These are phyloP conservation scores for Ligdia adustata DNA, from an alignment of 2,888 invertebrate species.

Conservation along the genomic window DNA sequence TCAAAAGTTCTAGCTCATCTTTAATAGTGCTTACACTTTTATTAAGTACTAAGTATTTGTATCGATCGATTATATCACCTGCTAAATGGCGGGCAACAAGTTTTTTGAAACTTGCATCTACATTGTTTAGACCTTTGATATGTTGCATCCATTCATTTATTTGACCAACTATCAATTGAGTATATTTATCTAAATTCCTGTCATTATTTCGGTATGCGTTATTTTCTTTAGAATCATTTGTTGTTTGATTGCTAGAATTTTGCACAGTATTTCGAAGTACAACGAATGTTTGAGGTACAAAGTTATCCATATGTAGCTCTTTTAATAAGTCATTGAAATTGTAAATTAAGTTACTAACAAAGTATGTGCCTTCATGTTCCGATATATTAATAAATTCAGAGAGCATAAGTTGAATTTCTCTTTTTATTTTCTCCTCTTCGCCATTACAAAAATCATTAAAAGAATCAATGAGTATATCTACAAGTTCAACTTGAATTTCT, in stretches of 20 bases:
- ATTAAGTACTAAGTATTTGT: constrained; percentile 59
- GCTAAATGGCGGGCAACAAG: constrained; percentile 57
- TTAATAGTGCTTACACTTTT: constrained; percentile 38
- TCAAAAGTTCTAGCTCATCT: constrained; percentile 62
- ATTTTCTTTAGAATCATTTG: constrained; percentile 26
- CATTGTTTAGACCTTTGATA: constrained; percentile 40
- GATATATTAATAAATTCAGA: constrained; percentile 42
- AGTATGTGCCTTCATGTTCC: constrained; percentile 41
- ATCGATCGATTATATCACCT: constrained; percentile 62
- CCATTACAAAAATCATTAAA: constrained; percentile 40
- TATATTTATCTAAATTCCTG: constrained; percentile 42
- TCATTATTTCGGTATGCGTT: constrained; percentile 40
- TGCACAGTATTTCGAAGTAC: constrained; percentile 41
- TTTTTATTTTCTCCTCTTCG: constrained; percentile 38
- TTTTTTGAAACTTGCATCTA: constrained; percentile 43
- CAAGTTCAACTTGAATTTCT: constrained; percentile 52
- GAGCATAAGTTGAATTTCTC: constrained; percentile 46
- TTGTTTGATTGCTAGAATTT: constrained; percentile 16
- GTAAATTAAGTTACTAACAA: constrained; percentile 39
- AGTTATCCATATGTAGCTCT: constrained; percentile 6
- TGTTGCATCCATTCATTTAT: constrained; percentile 60
- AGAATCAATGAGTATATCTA: constrained; percentile 46
- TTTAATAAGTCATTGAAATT: constrained; percentile 23
- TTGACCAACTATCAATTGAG: constrained; percentile 45
- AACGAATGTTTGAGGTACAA: constrained; percentile 43